These are phyloP conservation scores for Colletes collaris DNA, from an alignment of 2,888 invertebrate genomes.

Conservation along the genomic window DNA sequence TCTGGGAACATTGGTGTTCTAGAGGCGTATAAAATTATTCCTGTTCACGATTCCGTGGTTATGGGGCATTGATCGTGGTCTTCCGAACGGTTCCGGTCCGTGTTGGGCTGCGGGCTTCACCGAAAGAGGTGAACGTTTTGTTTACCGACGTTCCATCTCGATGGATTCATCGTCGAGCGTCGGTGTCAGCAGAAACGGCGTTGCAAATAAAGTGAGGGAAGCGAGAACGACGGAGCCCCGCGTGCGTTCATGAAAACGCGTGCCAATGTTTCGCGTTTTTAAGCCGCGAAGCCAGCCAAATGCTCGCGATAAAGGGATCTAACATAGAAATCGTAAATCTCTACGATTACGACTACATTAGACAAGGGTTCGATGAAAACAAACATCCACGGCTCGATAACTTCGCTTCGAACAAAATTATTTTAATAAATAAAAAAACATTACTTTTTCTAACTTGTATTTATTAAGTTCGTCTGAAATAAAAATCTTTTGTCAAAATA, in stretches of 20 bases:
- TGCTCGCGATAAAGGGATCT: constrained; percentile 20
- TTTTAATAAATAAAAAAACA: no score
- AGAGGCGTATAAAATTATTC: constrained; percentile 24
- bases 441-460: no score
- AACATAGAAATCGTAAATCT: constrained; percentile 4
- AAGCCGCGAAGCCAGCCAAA: constrained; percentile 41
- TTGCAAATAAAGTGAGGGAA: constrained; percentile 71
- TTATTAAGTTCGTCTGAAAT: no score
- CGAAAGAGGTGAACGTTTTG: constrained; percentile 75
- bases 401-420: no score
- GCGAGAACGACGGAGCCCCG: constrained; percentile 54
- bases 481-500: no score
- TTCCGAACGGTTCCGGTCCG: constrained; percentile 43
- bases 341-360: neutral
- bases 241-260: constrained; percentile 65
- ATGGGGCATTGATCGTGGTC: constrained; percentile 28
- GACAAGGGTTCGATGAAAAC: neutral
- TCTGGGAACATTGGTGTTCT: no score
- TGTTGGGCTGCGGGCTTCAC: constrained; percentile 60
- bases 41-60: constrained; percentile 13
- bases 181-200: constrained; percentile 73
- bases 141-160: constrained; percentile 75
- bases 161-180: constrained; percentile 72
- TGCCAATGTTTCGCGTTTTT: constrained; percentile 60
- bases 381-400: neutral